A percentile compares a stretch with the other conserved stretches of the same genome.
These are phyloP conservation scores for Remorina albescens DNA, from an alignment of 2,797 vertebrate species.

Conservation along the genomic window DNA sequence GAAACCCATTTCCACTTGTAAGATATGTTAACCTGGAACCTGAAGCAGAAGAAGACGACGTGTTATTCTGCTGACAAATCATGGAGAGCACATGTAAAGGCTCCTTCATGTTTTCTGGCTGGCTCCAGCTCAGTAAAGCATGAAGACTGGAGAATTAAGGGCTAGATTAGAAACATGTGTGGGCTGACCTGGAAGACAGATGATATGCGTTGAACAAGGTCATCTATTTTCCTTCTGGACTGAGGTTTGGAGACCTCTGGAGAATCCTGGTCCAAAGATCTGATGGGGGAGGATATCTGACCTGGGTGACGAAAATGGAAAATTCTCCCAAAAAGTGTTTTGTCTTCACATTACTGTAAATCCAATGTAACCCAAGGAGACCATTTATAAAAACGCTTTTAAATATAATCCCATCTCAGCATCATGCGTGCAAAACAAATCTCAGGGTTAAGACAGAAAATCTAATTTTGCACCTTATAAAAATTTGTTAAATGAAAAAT, in stretches of 20 bases:
- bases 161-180: constrained; percentile 82
- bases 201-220: constrained; percentile 58
- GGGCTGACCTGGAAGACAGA: constrained; percentile 69
- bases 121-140: constrained; percentile 65
- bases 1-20: constrained; percentile 32
- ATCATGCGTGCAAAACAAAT: constrained; percentile 6
- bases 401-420: not conserved
- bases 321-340: constrained; percentile 3
- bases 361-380: not conserved
- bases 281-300: constrained; percentile 27
- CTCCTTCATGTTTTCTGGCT: constrained; percentile 53
- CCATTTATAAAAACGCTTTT: not conserved
- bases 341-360: not conserved
- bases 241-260: constrained; percentile 32
- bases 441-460: not conserved
- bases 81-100: constrained; percentile 57
- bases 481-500: not conserved
- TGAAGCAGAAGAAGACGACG: constrained; percentile 12
- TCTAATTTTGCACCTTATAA: not conserved
- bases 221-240: constrained; percentile 55
- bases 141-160: constrained; percentile 69
- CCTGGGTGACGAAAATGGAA: not conserved
- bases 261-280: constrained; percentile 21
- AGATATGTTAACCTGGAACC: constrained; percentile 21
- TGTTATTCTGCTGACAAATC: constrained; percentile 60